Evolutionary conservation across 1,140 invertebrate species (phyloP), one percentile per base, ranked within the genome.

Genomic region (Popillia japonica): DNA sequence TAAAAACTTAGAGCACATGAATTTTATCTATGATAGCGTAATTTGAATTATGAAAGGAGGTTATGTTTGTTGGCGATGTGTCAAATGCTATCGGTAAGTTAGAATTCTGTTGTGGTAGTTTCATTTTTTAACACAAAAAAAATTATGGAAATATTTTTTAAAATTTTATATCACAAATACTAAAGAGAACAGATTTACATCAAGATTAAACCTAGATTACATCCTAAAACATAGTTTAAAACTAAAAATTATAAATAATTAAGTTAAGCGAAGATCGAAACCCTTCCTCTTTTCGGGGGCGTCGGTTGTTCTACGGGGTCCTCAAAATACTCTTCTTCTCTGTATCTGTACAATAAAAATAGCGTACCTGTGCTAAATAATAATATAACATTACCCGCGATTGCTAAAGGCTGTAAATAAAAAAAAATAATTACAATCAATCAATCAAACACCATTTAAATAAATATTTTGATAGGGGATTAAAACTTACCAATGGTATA

Each of bases 341-440:
- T 77, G 55, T 64, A 77, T 22, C 61, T 22, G 64, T 77, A 77
- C 7, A 77, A 11, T 22, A 77, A 40, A 22, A 77, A 77, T n/a
- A 64, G 22, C 7, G 76, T 41, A 40, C 22, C 61, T 27, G 55
- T 68, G 40, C 55, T 77, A 17, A 77, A 9, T 40, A 64, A 9
- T 68, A 77, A 14, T 41, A 77, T 34, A 7, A 77, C 75, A 55
- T 55, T 55, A 22, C 75, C 75, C 11, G 75, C 22, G 11, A 76
- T 76, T 10, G 14, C 75, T n/a, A 76, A 55, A 48, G 41, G 41
- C 75, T 76, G 22, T 11, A 76, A 76, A 55, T 59, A 48, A 14
- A 76, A 22, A 74, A 0, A 42, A 14, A n/a, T 23, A 6, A 17
- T 40, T 9, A 40, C 72, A 22, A 41, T 23, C 34, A 17, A 41